These are phyloP conservation scores for Pachydiplax longipennis DNA, from an alignment of 2,888 invertebrate species.

Conservation along the genomic window DNA sequence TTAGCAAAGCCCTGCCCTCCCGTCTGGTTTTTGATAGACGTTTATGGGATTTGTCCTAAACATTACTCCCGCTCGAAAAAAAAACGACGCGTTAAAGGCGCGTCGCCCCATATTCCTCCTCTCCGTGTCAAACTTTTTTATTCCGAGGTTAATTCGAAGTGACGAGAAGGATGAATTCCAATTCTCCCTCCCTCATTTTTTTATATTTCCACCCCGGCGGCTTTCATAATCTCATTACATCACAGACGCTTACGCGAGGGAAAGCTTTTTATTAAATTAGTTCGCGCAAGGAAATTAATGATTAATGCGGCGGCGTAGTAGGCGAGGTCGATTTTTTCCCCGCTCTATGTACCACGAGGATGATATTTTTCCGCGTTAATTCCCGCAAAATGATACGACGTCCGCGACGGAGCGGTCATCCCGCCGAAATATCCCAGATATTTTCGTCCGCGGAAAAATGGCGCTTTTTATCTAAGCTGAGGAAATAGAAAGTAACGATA, in stretches of 20 bases:
- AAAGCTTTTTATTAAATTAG: background rate
- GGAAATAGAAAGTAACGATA: background rate
- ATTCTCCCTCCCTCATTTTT: background rate
- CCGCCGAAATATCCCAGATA: background rate
- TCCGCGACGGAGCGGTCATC: background rate
- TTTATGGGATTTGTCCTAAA: conserved; percentile 3
- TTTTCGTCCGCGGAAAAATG: background rate
- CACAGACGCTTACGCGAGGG: background rate
- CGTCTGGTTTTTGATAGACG: conserved; percentile 1
- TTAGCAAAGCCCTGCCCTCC: background rate
- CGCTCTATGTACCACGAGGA: background rate
- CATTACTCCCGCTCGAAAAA: background rate
- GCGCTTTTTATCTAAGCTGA: background rate
- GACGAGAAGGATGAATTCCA: conserved; percentile 6
- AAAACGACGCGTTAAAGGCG: background rate
- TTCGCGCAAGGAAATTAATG: background rate
- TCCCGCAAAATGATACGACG: background rate
- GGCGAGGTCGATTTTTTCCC: background rate
- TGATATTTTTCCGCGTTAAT: background rate
- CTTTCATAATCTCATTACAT: background rate
- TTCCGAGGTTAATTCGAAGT: background rate
- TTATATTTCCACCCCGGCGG: background rate
- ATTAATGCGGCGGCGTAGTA: background rate
- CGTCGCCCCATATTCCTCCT: background rate
- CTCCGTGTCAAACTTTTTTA: background rate